Conservation (phyloP, 1,140 invertebrate species). For the Meloidogyne hapla region DNA sequence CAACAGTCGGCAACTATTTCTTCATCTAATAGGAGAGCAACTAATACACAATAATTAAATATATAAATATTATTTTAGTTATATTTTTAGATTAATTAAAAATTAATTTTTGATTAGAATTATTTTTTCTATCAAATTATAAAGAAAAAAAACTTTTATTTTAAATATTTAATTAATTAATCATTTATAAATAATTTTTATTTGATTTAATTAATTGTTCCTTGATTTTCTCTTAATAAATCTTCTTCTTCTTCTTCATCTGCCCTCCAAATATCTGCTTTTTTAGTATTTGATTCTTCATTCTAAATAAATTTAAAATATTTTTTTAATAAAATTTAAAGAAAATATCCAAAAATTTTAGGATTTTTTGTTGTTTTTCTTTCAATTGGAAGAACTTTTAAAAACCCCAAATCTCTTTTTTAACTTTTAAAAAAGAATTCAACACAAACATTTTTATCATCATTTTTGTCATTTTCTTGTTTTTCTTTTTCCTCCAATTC, state of each 20-base stretch:
- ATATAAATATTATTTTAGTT: neutral
- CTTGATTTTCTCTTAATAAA: neutral
- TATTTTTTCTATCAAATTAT: too few species aligned
- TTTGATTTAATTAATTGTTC: too few species aligned
- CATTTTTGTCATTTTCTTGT: slow-evolving; percentile 25
- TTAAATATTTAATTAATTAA: too few species aligned
- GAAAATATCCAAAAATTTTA: too few species aligned
- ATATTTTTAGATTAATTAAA: slow-evolving; percentile 4
- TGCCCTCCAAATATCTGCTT: slow-evolving; percentile 25
- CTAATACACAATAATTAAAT: slow-evolving; percentile 11
- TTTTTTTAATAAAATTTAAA: neutral
- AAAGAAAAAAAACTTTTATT: too few species aligned
- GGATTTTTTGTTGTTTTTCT: too few species aligned
- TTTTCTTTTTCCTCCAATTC: slow-evolving; percentile 41
- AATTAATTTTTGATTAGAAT: too few species aligned
- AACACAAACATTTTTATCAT: too few species aligned
- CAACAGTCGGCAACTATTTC: slow-evolving; percentile 28
- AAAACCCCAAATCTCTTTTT: too few species aligned
- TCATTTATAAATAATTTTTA: too few species aligned
- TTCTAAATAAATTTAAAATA: neutral
- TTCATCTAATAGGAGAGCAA: slow-evolving; percentile 27
- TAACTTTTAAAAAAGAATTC: too few species aligned
- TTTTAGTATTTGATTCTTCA: neutral
- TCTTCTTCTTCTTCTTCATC: slow-evolving; percentile 15
- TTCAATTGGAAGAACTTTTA: too few species aligned